A percentile compares a stretch with the other conserved stretches of the same genome.
phyloP scores from a whole-genome alignment of 2,113 vertebrate species.

The Dasyurus viverrinus region DNA sequence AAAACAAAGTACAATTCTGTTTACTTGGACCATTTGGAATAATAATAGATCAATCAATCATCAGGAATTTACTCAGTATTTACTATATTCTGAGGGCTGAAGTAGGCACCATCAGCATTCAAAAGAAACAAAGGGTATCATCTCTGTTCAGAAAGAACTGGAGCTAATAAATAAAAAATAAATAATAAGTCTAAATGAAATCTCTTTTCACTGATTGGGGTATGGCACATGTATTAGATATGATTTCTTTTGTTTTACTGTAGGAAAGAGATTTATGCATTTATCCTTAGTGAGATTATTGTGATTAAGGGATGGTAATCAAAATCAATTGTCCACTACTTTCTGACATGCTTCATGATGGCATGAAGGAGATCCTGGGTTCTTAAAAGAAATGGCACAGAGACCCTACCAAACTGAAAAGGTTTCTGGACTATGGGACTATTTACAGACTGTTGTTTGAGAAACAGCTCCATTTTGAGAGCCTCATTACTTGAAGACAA shows the following conservation, averaged over 20 bases:
- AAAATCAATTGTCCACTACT: neutral
- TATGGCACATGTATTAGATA: neutral
- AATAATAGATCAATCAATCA: slow-evolving; percentile 4
- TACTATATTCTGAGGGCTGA: neutral
- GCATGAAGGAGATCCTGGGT: neutral
- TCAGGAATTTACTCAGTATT: slow-evolving; percentile 9
- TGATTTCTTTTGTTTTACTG: neutral
- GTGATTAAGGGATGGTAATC: neutral
- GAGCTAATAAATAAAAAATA: neutral
- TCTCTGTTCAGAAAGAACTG: neutral
- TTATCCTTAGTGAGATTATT: neutral
- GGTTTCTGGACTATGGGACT: neutral
- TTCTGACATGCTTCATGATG: neutral
- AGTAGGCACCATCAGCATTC: neutral
- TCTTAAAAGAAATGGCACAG: neutral
- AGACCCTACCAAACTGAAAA: neutral
- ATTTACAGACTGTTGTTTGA: neutral
- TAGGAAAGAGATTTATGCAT: slow-evolving; percentile 35
- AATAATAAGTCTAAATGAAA: neutral
- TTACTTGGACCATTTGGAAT: neutral
- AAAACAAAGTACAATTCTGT: slow-evolving; percentile 10
- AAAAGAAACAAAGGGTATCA: slow-evolving; percentile 6
- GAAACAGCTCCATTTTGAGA: neutral
- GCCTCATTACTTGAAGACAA: neutral
- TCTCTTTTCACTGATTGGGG: neutral